phyloP scores from a whole-genome alignment of 2,888 invertebrate species.

The Calameuta idolon region DNA sequence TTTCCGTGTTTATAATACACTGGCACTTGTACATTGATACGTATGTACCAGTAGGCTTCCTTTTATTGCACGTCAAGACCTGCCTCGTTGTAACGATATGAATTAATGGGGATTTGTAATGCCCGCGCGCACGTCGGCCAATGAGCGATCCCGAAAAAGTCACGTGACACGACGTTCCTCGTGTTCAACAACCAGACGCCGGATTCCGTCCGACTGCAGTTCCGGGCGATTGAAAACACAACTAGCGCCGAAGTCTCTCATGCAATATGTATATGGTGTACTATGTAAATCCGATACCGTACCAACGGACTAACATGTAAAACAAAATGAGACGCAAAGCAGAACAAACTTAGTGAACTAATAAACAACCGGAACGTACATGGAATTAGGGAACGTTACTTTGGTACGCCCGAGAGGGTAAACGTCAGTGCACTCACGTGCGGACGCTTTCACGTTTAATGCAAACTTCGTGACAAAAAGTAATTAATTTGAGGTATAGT shows the following conservation, averaged over 20 bases:
- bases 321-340: neutral
- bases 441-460: neutral
- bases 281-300: neutral
- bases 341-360: constrained; percentile 8
- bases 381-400: constrained; percentile 17
- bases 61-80: neutral
- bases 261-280: neutral
- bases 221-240: neutral
- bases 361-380: constrained; percentile 24
- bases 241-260: neutral
- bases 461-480: neutral
- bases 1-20: neutral
- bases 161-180: neutral
- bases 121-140: neutral
- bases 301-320: neutral
- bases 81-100: neutral
- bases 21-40: neutral
- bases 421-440: neutral
- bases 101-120: neutral
- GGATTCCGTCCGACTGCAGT: neutral
- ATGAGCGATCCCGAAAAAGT: neutral
- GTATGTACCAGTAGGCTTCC: neutral
- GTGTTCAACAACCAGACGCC: neutral
- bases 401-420: neutral
- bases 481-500: neutral